Evolutionary conservation across 2,113 vertebrate species (phyloP).

Genomic region (Pluvianellus socialis): DNA sequence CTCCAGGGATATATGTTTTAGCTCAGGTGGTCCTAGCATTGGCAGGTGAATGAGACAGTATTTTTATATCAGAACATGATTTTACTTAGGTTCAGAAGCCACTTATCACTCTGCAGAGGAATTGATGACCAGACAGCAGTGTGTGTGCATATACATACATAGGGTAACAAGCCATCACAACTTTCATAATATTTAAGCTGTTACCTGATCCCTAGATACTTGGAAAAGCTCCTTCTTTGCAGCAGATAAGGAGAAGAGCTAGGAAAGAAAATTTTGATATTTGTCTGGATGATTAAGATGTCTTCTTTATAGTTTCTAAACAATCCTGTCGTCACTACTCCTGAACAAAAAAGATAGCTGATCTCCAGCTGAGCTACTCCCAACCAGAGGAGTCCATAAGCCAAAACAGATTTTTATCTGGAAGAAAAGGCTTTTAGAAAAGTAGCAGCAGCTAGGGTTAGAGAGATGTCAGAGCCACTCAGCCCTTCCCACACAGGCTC

Average conservation of each 20-base stretch:
- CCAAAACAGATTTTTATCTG: not conserved
- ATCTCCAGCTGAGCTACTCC: not conserved
- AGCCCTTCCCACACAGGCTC: accelerated
- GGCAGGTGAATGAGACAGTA: not conserved
- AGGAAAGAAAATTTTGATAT: not conserved
- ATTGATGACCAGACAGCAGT: not conserved
- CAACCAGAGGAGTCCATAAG: not conserved
- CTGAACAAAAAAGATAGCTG: accelerated
- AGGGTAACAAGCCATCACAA: not conserved
- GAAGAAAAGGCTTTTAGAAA: not conserved
- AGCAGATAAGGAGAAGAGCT: not conserved
- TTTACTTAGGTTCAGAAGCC: not conserved
- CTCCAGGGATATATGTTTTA: not conserved
- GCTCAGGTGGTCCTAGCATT: not conserved
- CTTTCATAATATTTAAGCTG: not conserved
- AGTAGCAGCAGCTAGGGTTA: not conserved
- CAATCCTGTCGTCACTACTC: accelerated
- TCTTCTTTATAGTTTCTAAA: not conserved
- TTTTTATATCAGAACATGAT: not conserved
- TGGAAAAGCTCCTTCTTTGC: not conserved
- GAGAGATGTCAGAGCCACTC: not conserved
- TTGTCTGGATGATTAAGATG: not conserved
- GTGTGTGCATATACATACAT: not conserved
- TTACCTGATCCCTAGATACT: not conserved
- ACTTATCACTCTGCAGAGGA: not conserved